Conservation (phyloP, 2,797 vertebrate species). For the Trichosurus vulpecula region DNA sequence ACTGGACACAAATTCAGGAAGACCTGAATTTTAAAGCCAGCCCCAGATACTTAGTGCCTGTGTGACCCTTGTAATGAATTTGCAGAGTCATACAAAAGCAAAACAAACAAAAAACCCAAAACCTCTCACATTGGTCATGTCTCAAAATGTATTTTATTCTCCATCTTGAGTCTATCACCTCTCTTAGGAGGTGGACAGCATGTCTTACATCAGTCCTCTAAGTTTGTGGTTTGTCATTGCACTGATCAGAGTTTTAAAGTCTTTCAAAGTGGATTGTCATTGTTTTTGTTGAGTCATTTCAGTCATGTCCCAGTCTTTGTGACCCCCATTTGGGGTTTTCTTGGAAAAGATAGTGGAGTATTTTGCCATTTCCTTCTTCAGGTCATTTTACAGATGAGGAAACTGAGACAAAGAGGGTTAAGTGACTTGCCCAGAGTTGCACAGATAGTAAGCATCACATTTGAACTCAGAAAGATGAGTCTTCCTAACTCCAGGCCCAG, state of each 20-base stretch:
- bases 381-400: background rate
- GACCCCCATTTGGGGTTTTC: background rate
- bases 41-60: too few species aligned
- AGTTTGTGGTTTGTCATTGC: background rate
- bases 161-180: background rate
- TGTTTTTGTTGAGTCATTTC: background rate
- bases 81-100: too few species aligned
- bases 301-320: background rate
- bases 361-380: background rate
- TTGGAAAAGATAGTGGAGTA: background rate
- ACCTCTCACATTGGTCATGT: too few species aligned
- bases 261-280: background rate
- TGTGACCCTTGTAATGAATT: too few species aligned
- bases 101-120: too few species aligned
- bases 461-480: background rate
- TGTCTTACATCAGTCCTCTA: background rate
- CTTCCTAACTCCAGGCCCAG: background rate
- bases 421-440: background rate
- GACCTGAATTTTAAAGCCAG: too few species aligned
- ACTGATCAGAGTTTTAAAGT: background rate
- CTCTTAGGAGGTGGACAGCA: background rate
- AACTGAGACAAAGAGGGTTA: background rate
- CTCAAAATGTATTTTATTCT: background rate
- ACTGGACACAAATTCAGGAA: too few species aligned
- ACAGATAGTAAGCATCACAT: background rate